Percentiles rank a stretch among this genome's conserved stretches.
phyloP scores from a whole-genome alignment of 2,888 invertebrate species.

The Notodonta dromedarius region DNA sequence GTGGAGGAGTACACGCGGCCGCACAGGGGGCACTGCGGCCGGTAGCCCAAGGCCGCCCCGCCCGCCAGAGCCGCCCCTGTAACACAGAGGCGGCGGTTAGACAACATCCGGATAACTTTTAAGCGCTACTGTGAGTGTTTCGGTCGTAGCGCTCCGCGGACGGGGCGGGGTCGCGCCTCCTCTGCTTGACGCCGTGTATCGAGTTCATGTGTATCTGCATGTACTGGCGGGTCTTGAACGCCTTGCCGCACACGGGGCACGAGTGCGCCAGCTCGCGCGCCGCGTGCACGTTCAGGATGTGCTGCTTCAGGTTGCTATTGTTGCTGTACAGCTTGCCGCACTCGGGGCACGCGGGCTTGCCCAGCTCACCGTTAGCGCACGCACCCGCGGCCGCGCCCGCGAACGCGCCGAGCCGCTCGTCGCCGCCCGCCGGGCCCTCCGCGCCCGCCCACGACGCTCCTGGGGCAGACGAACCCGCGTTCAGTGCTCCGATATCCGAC shows the following conservation, averaged over 20 bases:
- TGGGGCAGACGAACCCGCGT: conserved; percentile 79
- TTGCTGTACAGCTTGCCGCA: conserved; percentile 88
- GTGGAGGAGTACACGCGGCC: conserved; percentile 89
- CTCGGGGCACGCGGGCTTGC: conserved; percentile 86
- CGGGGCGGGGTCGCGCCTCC: conserved; percentile 78
- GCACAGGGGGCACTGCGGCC: conserved; percentile 88
- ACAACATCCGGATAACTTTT: conserved; percentile 60
- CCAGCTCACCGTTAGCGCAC: conserved; percentile 66
- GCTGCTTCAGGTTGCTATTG: conserved; percentile 88
- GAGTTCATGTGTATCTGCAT: conserved; percentile 88
- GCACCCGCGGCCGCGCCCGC: conserved; percentile 46
- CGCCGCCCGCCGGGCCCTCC: conserved; percentile 48
- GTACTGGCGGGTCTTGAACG: conserved; percentile 89
- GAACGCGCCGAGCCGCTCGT: conserved; percentile 43
- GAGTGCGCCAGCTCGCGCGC: conserved; percentile 84
- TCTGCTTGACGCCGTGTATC: conserved; percentile 87
- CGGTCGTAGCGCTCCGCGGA: conserved; percentile 60
- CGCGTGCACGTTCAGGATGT: conserved; percentile 88
- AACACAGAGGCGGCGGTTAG: conserved; percentile 87
- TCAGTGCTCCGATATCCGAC: conserved; percentile 57
- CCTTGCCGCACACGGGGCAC: conserved; percentile 87
- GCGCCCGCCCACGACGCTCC: conserved; percentile 60
- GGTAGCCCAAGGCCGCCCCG: conserved; percentile 81
- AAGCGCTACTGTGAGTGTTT: conserved; percentile 76
- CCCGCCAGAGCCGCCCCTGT: conserved; percentile 86